Evolutionary conservation across 37 sponge, comb jelly and placozoan genomes (phyloP).

Genomic region (Geodia barretti): DNA sequence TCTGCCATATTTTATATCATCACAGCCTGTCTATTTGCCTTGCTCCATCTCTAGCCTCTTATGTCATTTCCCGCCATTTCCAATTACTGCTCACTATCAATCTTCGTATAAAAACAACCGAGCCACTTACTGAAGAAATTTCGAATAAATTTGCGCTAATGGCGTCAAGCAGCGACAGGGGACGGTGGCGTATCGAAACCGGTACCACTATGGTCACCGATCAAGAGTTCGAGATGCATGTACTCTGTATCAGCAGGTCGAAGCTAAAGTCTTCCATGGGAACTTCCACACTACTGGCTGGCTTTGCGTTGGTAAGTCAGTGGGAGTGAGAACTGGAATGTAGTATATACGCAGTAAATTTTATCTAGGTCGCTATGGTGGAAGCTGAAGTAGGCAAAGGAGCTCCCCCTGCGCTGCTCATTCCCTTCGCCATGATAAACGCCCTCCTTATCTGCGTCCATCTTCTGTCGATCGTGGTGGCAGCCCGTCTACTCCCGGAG

Average conservation of each 20-base stretch:
- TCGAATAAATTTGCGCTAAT: too few relatives aligned
- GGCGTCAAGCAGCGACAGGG: background rate
- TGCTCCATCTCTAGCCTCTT: background rate
- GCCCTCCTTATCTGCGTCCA: conserved; percentile 75
- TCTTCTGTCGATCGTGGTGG: conserved; percentile 64
- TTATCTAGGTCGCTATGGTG: conserved; percentile 71
- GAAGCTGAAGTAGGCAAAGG: conserved; percentile 47
- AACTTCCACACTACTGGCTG: conserved; percentile 74
- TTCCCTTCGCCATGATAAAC: conserved; percentile 64
- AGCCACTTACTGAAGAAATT: too few relatives aligned
- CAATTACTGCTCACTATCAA: background rate
- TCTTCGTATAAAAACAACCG: too few relatives aligned
- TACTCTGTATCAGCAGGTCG: conserved; percentile 54
- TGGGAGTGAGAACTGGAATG: background rate
- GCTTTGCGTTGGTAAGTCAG: conserved; percentile 74
- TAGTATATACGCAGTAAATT: background rate
- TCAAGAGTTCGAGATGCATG: conserved; percentile 59
- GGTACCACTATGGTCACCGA: conserved; percentile 26
- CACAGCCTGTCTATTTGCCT: background rate
- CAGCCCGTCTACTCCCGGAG: conserved; percentile 67
- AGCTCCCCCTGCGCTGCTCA: conserved; percentile 32
- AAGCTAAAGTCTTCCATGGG: conserved; percentile 70
- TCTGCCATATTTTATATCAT: background rate
- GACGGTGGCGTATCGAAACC: too few relatives aligned
- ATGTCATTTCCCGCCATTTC: background rate